These are phyloP conservation scores for Rana temporaria DNA, from an alignment of 2,113 vertebrate species.

Conservation along the genomic window DNA sequence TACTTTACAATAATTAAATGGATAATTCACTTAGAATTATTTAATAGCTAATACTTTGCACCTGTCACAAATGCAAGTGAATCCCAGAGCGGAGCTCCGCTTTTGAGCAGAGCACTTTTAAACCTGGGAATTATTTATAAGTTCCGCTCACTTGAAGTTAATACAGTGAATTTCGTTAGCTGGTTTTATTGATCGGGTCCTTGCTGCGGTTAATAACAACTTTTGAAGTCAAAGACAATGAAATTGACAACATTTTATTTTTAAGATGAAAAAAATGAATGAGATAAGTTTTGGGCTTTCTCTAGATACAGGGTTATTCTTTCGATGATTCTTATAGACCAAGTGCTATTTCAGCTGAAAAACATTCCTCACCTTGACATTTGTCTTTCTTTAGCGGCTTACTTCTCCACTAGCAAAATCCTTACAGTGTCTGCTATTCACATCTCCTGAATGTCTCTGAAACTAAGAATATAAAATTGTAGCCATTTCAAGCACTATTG, in stretches of 20 bases:
- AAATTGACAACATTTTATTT: neutral
- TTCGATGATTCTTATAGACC: no score
- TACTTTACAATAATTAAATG: slow-evolving; percentile 16
- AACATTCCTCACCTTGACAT: no score
- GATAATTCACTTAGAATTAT: slow-evolving; percentile 38
- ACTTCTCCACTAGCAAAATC: no score
- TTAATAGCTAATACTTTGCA: slow-evolving; percentile 26
- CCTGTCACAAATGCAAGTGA: slow-evolving; percentile 34
- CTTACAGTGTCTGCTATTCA: no score
- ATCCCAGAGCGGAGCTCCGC: neutral
- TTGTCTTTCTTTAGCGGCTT: no score
- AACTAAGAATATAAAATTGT: no score
- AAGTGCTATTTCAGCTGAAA: no score
- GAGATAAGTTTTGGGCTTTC: no score
- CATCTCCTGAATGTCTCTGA: no score
- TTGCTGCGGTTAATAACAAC: neutral
- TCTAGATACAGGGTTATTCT: no score
- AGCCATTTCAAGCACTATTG: no score
- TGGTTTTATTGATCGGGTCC: neutral
- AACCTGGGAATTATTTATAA: slow-evolving; percentile 36
- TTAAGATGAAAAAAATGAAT: neutral
- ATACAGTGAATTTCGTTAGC: neutral
- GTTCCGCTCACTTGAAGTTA: slow-evolving; percentile 7
- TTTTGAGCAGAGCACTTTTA: slow-evolving; percentile 18
- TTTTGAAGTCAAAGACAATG: neutral